These are phyloP conservation scores for Amphiprion percula DNA, from an alignment of 2,113 vertebrate species.

Conservation along the genomic window DNA sequence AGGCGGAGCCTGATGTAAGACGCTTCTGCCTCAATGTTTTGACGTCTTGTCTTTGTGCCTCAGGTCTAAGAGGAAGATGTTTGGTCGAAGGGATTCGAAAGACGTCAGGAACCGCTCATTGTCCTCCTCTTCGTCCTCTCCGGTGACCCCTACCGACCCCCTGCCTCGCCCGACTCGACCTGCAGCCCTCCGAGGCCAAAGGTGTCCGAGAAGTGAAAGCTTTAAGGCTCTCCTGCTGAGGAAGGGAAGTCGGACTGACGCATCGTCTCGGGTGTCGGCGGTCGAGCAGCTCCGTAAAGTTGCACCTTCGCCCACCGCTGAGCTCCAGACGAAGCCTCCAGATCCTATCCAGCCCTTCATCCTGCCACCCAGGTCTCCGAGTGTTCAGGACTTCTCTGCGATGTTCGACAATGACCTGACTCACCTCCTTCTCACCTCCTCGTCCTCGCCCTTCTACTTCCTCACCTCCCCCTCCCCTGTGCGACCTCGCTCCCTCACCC, in stretches of 20 bases:
- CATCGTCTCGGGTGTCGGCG: conserved; percentile 90
- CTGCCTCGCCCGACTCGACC: conserved; percentile 77
- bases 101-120: conserved; percentile 75
- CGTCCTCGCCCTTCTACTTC: conserved; percentile 32
- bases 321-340: conserved; percentile 79
- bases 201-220: conserved; percentile 88
- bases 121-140: conserved; percentile 75
- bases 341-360: too few species aligned
- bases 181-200: conserved; percentile 74
- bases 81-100: conserved; percentile 91
- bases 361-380: neutral
- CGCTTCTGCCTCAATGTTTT: neutral
- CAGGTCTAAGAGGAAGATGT: conserved; percentile 96
- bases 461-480: conserved; percentile 58
- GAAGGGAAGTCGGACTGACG: conserved; percentile 89
- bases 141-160: conserved; percentile 80
- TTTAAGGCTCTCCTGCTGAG: conserved; percentile 95
- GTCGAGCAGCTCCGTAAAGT: conserved; percentile 88
- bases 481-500: conserved; percentile 86
- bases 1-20: neutral
- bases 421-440: conserved; percentile 82
- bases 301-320: conserved; percentile 40
- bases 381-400: conserved; percentile 13
- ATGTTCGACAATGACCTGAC: conserved; percentile 20
- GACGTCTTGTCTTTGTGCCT: conserved; percentile 18